A percentile compares a stretch with the other conserved stretches of the same genome.
These are phyloP conservation scores for Tarsius wallacei DNA, from an alignment of 2,797 vertebrate species.

Conservation along the genomic window DNA sequence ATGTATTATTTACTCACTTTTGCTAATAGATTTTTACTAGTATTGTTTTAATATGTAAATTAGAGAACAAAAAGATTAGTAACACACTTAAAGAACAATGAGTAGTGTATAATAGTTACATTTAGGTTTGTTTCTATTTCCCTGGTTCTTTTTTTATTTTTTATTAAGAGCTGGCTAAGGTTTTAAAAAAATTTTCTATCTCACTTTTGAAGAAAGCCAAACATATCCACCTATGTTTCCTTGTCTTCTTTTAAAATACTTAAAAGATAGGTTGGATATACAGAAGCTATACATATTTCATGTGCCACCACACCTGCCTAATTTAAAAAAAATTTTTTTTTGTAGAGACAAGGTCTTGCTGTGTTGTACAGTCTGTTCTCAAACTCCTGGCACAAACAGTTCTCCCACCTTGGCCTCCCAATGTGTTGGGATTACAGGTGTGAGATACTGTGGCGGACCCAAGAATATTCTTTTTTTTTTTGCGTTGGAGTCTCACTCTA, in stretches of 20 bases:
- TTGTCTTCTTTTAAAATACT: background rate
- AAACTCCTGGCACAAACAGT: too few species aligned
- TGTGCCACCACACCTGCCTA: background rate
- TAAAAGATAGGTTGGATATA: background rate
- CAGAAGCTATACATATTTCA: background rate
- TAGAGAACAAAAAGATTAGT: slow-evolving; percentile 13
- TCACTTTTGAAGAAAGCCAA: background rate
- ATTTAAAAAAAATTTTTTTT: too few species aligned
- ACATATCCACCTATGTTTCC: background rate
- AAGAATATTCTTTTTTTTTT: too few species aligned
- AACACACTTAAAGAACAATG: background rate
- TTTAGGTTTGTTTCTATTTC: slow-evolving; percentile 40
- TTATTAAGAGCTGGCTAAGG: background rate
- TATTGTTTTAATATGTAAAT: slow-evolving; percentile 18
- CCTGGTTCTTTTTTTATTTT: background rate
- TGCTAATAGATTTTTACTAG: slow-evolving; percentile 33
- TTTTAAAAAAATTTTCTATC: background rate
- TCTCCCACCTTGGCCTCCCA: too few species aligned
- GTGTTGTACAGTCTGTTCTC: too few species aligned
- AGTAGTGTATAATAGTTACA: slow-evolving; percentile 2
- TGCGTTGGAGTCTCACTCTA: too few species aligned
- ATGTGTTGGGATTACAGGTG: too few species aligned
- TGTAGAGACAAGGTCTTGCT: too few species aligned
- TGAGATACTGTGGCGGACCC: too few species aligned
- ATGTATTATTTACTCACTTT: slow-evolving; percentile 29